Evolutionary conservation across 2,113 vertebrate genomes (phyloP).

Genomic region (Ondatra zibethicus): DNA sequence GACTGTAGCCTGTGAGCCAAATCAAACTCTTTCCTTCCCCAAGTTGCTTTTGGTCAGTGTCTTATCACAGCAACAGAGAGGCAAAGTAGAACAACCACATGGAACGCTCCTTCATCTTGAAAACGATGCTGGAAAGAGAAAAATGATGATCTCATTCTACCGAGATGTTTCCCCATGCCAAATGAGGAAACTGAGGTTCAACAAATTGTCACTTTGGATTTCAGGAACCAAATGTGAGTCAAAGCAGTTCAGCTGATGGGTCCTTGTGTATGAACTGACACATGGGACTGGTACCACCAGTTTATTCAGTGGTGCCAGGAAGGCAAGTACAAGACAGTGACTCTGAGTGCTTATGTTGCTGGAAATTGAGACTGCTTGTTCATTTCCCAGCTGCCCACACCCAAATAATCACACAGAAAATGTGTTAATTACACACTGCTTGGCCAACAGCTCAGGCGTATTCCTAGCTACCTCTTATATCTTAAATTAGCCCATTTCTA

Average conservation of each 20-base stretch:
- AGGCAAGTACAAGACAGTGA: neutral
- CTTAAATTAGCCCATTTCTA: too few species aligned
- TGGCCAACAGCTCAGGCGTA: too few species aligned
- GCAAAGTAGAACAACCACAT: neutral
- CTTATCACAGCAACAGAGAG: neutral
- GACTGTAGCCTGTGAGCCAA: neutral
- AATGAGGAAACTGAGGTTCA: constrained; percentile 48
- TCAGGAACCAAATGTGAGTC: constrained; percentile 17
- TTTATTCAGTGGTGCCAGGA: neutral
- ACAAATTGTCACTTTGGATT: constrained; percentile 45
- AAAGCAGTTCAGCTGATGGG: constrained; percentile 6
- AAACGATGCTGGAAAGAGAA: constrained; percentile 16
- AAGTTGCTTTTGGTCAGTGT: neutral
- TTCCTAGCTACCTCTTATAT: too few species aligned
- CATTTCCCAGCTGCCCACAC: too few species aligned
- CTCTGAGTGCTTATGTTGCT: constrained; percentile 12
- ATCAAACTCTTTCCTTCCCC: neutral
- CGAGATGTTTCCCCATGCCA: neutral
- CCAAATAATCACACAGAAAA: too few species aligned
- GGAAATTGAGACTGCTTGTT: too few species aligned
- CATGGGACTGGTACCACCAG: constrained; percentile 41
- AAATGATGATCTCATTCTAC: neutral
- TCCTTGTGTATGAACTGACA: neutral
- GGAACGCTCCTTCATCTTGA: neutral
- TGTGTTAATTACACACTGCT: too few species aligned